Conservation (phyloP, 2,797 vertebrate species). For the Enteromius treurensis region DNA sequence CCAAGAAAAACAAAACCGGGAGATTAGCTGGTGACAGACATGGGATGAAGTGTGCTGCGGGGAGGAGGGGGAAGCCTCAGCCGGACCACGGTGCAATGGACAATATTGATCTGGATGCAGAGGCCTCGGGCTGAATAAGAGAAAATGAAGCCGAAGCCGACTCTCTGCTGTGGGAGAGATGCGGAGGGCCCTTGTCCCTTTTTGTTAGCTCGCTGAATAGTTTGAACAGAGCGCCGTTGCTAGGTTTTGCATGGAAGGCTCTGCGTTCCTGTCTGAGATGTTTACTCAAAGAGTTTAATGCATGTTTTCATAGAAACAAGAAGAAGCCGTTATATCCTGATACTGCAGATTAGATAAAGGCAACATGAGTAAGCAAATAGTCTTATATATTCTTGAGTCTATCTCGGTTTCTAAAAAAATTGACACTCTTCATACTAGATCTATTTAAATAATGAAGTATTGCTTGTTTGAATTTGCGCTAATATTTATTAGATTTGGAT, state of each 20-base stretch:
- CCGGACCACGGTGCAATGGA: conserved; percentile 65
- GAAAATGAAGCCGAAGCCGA: conserved; percentile 50
- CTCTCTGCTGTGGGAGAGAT: background rate
- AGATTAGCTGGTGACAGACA: conserved; percentile 81
- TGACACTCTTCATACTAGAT: background rate
- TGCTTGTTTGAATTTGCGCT: no score
- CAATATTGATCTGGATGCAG: conserved; percentile 69
- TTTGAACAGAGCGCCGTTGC: conserved; percentile 21
- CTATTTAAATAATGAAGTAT: background rate
- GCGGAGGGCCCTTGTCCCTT: background rate
- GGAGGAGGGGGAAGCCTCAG: conserved; percentile 44
- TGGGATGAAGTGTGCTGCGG: conserved; percentile 68
- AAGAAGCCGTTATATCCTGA: background rate
- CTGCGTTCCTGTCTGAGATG: background rate
- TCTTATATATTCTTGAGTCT: background rate
- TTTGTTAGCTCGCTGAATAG: conserved; percentile 2
- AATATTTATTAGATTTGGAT: no score
- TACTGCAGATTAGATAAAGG: background rate
- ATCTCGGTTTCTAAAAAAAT: no score
- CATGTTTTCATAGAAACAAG: background rate
- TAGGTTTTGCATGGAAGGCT: background rate
- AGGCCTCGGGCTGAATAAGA: conserved; percentile 40
- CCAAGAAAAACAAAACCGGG: conserved; percentile 74
- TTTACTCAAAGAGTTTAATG: background rate
- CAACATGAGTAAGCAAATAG: background rate